phyloP scores from a whole-genome alignment of 1,140 invertebrate species.

The Phenacoccus solenopsis region DNA sequence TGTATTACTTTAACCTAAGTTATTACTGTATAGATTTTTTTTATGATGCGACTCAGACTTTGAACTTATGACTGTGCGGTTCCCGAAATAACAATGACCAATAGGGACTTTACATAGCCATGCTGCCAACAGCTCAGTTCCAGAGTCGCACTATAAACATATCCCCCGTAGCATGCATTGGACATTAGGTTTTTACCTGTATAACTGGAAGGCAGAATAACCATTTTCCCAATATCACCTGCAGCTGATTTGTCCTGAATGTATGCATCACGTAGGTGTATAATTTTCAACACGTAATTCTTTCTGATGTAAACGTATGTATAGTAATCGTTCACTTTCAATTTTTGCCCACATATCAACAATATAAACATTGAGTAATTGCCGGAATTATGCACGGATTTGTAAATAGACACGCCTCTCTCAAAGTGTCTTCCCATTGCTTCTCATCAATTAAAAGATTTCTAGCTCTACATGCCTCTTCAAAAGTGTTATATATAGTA shows the following conservation, averaged over 20 bases:
- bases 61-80: no score
- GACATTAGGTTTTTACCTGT: no score
- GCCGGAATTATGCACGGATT: no score
- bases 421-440: slow-evolving; percentile 29
- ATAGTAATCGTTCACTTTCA: slow-evolving; percentile 35
- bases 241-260: background rate
- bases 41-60: no score
- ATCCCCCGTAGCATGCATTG: no score
- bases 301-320: slow-evolving; percentile 35
- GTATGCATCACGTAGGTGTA: slow-evolving; percentile 32
- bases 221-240: slow-evolving; percentile 19
- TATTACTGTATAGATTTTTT: no score
- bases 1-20: no score
- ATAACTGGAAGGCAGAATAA: slow-evolving; percentile 37
- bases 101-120: no score
- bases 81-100: no score
- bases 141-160: no score
- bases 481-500: slow-evolving; percentile 27
- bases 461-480: slow-evolving; percentile 21
- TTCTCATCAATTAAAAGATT: slow-evolving; percentile 28
- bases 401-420: no score
- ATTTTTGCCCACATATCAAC: slow-evolving; percentile 40
- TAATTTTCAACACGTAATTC: slow-evolving; percentile 37
- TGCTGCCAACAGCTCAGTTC: no score
- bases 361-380: slow-evolving; percentile 33